Evolutionary conservation across 2,888 invertebrate species (phyloP), one percentile per base, ranked within the genome.

Genomic region (Drosophila quasianomalipes): DNA sequence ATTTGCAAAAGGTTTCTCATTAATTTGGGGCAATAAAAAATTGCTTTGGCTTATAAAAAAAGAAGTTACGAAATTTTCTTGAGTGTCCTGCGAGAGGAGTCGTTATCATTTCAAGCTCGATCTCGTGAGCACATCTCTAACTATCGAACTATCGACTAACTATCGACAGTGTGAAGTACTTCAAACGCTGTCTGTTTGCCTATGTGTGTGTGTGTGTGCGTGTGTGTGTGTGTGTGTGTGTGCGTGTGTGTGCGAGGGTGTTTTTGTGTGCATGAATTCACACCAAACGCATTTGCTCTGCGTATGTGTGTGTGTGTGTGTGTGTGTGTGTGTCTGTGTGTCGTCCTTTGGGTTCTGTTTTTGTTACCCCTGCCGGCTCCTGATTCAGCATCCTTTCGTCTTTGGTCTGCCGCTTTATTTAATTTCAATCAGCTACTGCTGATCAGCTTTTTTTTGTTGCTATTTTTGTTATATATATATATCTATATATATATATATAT

Each of bases 241-340:
- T 33, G 41, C 51, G 30, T 30, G 39, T 31, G 10, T 44, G 37
- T 19, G 52, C 39, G 51, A 47, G 47, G 49, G 35, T 62, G 52
- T 49, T 67, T 62, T 51, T 79, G 58, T 63, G 54, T 78, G 74
- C 64, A 73, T 76, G 44, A 72, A 41, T 76, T 76, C 73, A 62
- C 76, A 78, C 79, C 57, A 51, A 47, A 41, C 58, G 51, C 57
- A 65, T 49, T 31, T 41, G 58, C 47, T 4, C 22, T 37, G 44
- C 12, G 3, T n/a, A 5, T 10, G 12, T n/a, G 44, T 37, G n/a
- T 39, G 10, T 19, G 39, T 19, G 37, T 19, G 3, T 35, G 14
- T 35, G 4, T 14, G 6, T 6, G 37, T 37, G 7, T 37, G 37
- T 39, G 19, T 39, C 19, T 39, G 49, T 39, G 47, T 58, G 47